These are phyloP conservation scores for Drosophila varians DNA, from an alignment of 1,140 invertebrate genomes.

Conservation along the genomic window DNA sequence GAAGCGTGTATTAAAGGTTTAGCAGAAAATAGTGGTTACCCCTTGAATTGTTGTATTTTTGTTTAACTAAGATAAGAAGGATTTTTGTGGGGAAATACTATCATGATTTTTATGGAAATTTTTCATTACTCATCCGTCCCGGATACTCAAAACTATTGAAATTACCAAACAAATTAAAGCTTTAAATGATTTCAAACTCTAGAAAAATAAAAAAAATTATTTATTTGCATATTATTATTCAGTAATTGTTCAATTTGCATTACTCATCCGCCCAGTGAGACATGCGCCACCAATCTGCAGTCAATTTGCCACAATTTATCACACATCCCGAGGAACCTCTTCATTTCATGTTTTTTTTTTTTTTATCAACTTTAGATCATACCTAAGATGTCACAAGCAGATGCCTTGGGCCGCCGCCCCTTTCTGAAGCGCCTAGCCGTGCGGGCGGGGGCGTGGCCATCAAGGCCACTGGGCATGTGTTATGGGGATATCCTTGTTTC, in stretches of 20 bases:
- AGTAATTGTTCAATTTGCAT: constrained; percentile 1
- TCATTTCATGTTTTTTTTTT: constrained; percentile 3
- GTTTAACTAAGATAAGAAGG: no score
- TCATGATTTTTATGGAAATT: no score
- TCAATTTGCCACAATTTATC: constrained; percentile 61
- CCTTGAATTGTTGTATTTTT: background rate
- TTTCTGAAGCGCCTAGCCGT: constrained; percentile 18
- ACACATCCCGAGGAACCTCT: constrained; percentile 30
- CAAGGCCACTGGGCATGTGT: constrained; percentile 45
- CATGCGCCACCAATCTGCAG: constrained; percentile 54
- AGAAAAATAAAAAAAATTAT: no score
- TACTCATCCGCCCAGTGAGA: constrained; percentile 37
- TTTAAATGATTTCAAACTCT: no score
- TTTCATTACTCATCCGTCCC: background rate
- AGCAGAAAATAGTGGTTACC: background rate
- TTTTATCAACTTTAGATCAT: constrained; percentile 28
- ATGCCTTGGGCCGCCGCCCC: constrained; percentile 27
- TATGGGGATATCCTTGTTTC: constrained; percentile 36
- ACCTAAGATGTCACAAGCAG: constrained; percentile 77
- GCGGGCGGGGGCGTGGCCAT: constrained; percentile 63
- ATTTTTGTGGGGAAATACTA: no score
- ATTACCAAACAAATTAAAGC: no score
- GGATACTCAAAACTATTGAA: no score
- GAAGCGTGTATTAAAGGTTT: constrained; percentile 2
- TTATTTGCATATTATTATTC: background rate